These are phyloP conservation scores for Sinocyclocheilus maitianheensis DNA, from an alignment of 2,113 vertebrate species.

Conservation along the genomic window DNA sequence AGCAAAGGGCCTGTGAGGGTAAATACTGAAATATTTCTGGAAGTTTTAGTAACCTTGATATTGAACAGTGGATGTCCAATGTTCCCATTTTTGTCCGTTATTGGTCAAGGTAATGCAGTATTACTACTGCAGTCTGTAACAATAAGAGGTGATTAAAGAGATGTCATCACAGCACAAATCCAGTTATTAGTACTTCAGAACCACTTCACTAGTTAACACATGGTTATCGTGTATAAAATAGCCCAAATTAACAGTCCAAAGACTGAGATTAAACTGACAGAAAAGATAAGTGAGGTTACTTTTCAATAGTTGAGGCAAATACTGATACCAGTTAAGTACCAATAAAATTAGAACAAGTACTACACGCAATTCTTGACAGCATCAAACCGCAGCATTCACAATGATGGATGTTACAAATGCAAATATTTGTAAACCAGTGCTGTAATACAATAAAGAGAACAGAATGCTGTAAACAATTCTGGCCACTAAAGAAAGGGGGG, in stretches of 20 bases:
- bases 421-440: constrained; percentile 32
- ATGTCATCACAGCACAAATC: constrained; percentile 60
- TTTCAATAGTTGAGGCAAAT: constrained; percentile 70
- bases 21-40: constrained; percentile 72
- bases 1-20: constrained; percentile 66
- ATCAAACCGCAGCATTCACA: constrained; percentile 74
- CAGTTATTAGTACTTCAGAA: constrained; percentile 59
- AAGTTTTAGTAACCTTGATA: constrained; percentile 18
- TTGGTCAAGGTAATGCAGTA: constrained; percentile 51
- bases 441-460: constrained; percentile 19
- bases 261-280: constrained; percentile 45
- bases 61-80: constrained; percentile 40
- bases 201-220: constrained; percentile 62
- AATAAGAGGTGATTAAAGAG: constrained; percentile 37
- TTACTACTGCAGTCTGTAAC: constrained; percentile 1
- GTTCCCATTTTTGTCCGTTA: constrained; percentile 50
- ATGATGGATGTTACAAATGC: constrained; percentile 54
- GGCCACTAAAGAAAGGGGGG: not conserved
- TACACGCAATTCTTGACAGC: constrained; percentile 74
- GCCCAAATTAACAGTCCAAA: constrained; percentile 60
- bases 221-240: constrained; percentile 69
- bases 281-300: constrained; percentile 64
- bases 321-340: constrained; percentile 69
- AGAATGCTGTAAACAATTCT: constrained; percentile 24
- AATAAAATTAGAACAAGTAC: constrained; percentile 74